Conservation (phyloP, 2,113 vertebrate genomes). For the Pluvialis apricaria region DNA sequence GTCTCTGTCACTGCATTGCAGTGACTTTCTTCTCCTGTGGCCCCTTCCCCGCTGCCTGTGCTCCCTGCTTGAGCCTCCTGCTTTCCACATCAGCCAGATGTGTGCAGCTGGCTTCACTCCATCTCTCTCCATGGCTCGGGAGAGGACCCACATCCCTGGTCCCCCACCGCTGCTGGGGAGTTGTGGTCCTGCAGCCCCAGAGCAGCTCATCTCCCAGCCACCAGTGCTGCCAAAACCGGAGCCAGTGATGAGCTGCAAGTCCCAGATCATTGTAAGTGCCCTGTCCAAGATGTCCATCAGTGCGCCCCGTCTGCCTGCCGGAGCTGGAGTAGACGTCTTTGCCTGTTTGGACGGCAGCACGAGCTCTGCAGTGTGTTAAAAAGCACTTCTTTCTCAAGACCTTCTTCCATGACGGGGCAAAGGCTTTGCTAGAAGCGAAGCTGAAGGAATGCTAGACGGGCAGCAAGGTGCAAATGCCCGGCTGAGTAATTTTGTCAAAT, state of each 20-base stretch:
- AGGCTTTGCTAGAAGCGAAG: not conserved
- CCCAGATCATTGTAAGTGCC: not conserved
- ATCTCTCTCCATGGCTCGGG: not conserved
- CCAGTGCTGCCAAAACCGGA: not conserved
- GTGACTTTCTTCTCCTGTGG: not conserved
- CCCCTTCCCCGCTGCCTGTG: rapidly evolving
- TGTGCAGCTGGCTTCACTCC: not conserved
- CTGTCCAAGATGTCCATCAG: not conserved
- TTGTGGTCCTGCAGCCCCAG: not conserved
- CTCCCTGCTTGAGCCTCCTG: not conserved
- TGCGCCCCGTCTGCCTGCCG: rapidly evolving
- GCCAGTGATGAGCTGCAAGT: not conserved
- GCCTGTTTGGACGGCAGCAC: not conserved
- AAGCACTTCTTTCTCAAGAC: not conserved
- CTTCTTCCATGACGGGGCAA: not conserved
- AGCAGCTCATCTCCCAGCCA: not conserved
- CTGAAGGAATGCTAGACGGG: not conserved
- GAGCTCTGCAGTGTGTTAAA: not conserved
- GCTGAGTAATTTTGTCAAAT: not conserved
- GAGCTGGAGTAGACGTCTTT: not conserved
- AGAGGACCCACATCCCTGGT: not conserved
- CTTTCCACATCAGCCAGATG: not conserved
- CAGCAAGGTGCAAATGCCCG: not conserved
- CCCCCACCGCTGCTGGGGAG: rapidly evolving
- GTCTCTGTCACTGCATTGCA: not conserved